Conservation (phyloP, 2,888 invertebrate genomes). For the Conops quadrifasciatus region DNA sequence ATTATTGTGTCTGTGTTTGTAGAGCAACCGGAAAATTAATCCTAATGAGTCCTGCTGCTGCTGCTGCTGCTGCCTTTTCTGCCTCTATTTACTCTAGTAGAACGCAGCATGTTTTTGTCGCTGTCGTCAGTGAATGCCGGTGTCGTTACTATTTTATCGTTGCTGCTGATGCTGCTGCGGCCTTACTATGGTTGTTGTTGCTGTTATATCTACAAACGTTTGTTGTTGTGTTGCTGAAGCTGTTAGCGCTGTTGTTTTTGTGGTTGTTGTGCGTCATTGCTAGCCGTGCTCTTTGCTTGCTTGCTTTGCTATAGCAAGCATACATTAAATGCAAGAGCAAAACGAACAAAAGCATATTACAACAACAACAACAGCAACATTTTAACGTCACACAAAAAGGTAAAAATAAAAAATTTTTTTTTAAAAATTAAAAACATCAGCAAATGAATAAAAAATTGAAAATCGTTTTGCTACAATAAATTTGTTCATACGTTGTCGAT, state of each 20-base stretch:
- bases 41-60: slow-evolving; percentile 53
- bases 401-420: slow-evolving; percentile 8
- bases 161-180: slow-evolving; percentile 25
- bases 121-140: no score
- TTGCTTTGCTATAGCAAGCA: slow-evolving; percentile 52
- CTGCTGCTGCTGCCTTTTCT: slow-evolving; percentile 14
- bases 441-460: slow-evolving; percentile 9
- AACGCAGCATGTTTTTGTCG: slow-evolving; percentile 39
- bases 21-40: slow-evolving; percentile 57
- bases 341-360: background rate
- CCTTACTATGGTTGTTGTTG: background rate
- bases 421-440: background rate
- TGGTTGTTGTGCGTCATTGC: slow-evolving; percentile 39
- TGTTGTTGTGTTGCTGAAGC: no score
- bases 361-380: slow-evolving; percentile 7
- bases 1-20: slow-evolving; percentile 41
- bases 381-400: background rate
- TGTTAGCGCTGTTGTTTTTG: slow-evolving; percentile 39
- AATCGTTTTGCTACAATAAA: slow-evolving; percentile 18
- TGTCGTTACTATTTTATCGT: slow-evolving; percentile 18
- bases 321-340: background rate
- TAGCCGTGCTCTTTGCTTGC: slow-evolving; percentile 45
- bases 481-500: slow-evolving; percentile 20
- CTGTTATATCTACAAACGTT: no score
- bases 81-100: slow-evolving; percentile 1